These are phyloP conservation scores for Griposia aprilina DNA, from an alignment of 2,888 invertebrate genomes.

Conservation along the genomic window DNA sequence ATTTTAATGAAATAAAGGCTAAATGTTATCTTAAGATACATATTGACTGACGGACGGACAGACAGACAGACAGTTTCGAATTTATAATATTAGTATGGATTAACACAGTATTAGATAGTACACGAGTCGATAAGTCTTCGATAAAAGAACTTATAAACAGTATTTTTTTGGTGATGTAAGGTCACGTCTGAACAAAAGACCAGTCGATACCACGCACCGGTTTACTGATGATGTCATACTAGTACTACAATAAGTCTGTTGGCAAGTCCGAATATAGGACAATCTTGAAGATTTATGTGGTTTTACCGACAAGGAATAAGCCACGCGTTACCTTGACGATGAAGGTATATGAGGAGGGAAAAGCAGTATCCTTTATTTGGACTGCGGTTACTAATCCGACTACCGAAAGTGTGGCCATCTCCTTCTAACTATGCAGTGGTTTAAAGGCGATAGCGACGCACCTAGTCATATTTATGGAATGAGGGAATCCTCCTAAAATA, in stretches of 20 bases:
- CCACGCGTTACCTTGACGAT: not conserved
- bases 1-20: too few species aligned
- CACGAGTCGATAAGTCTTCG: constrained; percentile 11
- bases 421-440: too few species aligned
- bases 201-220: constrained; percentile 24
- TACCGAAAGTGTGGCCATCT: not conserved
- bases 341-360: not conserved
- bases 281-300: not conserved
- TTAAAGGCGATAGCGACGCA: not conserved
- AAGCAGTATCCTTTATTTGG: not conserved
- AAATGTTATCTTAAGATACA: too few species aligned
- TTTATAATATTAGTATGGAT: not conserved
- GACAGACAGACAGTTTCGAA: too few species aligned
- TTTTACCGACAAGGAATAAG: not conserved
- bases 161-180: constrained; percentile 38
- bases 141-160: constrained; percentile 36
- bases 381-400: not conserved
- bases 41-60: too few species aligned
- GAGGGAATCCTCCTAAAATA: not conserved
- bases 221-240: constrained; percentile 45
- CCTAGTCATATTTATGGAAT: not conserved
- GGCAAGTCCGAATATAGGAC: not conserved
- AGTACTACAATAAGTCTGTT: constrained; percentile 23
- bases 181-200: constrained; percentile 46
- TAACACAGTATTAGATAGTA: constrained; percentile 18